These are phyloP conservation scores for Aegypius monachus DNA, from an alignment of 2,113 vertebrate species.

Conservation along the genomic window DNA sequence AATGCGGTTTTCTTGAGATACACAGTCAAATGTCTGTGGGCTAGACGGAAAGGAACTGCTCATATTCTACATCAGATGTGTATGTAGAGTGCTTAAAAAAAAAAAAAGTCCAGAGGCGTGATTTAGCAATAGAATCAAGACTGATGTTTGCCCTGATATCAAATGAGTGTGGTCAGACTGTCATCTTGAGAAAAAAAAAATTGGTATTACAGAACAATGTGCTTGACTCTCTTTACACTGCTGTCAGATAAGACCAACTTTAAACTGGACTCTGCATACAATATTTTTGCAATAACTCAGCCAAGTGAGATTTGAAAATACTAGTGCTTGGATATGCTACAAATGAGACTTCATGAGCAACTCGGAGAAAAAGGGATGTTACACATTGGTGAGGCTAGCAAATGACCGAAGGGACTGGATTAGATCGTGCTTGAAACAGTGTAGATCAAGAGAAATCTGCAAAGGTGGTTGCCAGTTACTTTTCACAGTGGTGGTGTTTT, in stretches of 20 bases:
- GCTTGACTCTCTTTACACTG: neutral
- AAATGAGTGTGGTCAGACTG: neutral
- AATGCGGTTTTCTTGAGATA: neutral
- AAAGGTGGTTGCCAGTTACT: neutral
- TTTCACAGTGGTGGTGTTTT: neutral
- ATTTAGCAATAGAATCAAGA: neutral
- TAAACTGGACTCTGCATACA: neutral
- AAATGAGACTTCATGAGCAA: neutral
- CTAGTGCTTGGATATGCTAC: neutral
- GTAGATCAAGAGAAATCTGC: neutral
- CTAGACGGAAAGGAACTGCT: neutral
- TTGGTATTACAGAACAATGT: neutral
- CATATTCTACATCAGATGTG: neutral
- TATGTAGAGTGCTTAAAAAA: neutral
- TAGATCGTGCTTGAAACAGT: neutral
- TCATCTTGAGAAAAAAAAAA: neutral
- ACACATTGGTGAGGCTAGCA: neutral
- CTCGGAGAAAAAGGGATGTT: neutral
- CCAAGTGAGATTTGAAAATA: neutral
- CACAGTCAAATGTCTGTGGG: neutral
- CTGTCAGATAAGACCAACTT: neutral
- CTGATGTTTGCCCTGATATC: neutral
- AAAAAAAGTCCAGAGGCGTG: neutral
- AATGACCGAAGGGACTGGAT: neutral
- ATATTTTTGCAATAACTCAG: neutral